Evolutionary conservation across 2,888 invertebrate genomes (phyloP).

Genomic region (Metalampra italica): DNA sequence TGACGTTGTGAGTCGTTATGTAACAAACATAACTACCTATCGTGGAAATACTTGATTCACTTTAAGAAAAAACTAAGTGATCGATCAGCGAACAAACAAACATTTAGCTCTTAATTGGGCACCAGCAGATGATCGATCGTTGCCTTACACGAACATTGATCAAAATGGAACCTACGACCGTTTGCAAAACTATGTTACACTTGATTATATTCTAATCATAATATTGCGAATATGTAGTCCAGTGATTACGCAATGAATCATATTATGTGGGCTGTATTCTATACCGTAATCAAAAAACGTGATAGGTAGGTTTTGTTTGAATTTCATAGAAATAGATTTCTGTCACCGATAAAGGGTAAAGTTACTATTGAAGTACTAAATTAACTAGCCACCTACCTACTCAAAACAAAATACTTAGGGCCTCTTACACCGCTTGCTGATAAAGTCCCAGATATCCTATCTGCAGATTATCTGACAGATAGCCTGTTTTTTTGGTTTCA

Average conservation of each 20-base stretch:
- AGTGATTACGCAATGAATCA: not conserved
- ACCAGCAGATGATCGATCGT: constrained; percentile 1
- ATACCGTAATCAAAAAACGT: not conserved
- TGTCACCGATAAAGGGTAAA: too few species aligned
- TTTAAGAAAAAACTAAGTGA: constrained; percentile 5
- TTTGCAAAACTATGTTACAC: not conserved
- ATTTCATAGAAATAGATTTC: too few species aligned
- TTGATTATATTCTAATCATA: not conserved
- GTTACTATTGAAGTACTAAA: too few species aligned
- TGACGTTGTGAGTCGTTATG: too few species aligned
- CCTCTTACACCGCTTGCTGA: too few species aligned
- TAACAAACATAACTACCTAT: too few species aligned
- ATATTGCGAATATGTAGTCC: not conserved
- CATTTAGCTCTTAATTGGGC: constrained; percentile 2
- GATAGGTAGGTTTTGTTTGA: too few species aligned
- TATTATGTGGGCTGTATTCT: constrained; percentile 1
- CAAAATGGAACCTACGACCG: not conserved
- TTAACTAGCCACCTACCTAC: too few species aligned
- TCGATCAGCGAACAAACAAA: not conserved
- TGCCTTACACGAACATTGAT: not conserved
- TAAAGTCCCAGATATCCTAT: too few species aligned
- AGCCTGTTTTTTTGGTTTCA: too few species aligned
- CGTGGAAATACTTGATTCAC: not conserved
- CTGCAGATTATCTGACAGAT: too few species aligned
- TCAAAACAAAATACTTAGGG: too few species aligned